Base-by-base conservation (phyloP, 2,888 invertebrate species). In the Gasteruption jaculator region DNA sequence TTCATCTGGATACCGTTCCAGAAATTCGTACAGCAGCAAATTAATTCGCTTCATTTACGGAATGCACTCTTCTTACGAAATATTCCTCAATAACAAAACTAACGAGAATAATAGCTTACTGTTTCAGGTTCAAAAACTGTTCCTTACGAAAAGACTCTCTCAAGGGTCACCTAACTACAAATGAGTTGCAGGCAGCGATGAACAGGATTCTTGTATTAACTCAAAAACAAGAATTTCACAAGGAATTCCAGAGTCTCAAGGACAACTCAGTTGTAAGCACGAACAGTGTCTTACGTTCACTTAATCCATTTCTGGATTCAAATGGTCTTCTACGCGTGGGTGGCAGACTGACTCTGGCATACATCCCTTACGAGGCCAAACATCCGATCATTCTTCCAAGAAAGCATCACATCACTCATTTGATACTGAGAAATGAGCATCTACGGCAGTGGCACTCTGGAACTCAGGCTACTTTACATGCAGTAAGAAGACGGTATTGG, bases 221-320 rank as follows among this genome's bases (percentile, higher is more conserved):
- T n/a, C 39, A 38, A 11, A 4, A 18, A 19, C 11, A 5, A 4
- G 18, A n/a, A 8, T 34, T 16, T 5, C 8, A 20, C 1, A 34
- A 34, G 10, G 34, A 34, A 34, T 15, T 21, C 4, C 5, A 10
- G 3, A 7, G 12, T 3, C 14, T 34, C 4, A n/a, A 20, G 14
- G 22, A 12, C 5, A 24, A 14, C 8, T 20, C 20, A n/a, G 4
- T 15, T 21, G 8, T 34, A 10, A 4, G 4, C 4, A 5, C 4
- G 4, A 36, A 25, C 18, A 25, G 26, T 16, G 10, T n/a, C 18
- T 10, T 25, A 1, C 8, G 16, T 15, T 11, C 12, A 5, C 30
- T 30, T n/a, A 26, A 25, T 14, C 41, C 41, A 6, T 41, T 41
- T 25, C 8, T 41, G 8, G 41, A 34, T 27, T 12, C 26, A 19